Conservation (phyloP, 2,888 invertebrate species). For the Dicyrtomina minuta region DNA sequence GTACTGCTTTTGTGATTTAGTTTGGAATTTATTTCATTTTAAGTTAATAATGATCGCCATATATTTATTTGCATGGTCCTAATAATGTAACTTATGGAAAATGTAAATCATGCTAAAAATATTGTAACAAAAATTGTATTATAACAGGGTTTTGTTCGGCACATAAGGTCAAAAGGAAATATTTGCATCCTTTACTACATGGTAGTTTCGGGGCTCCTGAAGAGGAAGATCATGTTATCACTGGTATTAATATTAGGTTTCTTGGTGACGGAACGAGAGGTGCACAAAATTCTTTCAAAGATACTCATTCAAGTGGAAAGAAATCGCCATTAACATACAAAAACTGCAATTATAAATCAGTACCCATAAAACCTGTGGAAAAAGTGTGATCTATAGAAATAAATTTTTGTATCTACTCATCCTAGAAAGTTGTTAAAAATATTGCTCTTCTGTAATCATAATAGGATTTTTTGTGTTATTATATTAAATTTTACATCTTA, state of each 20-base stretch:
- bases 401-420: too few relatives aligned
- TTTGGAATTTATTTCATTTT: too few relatives aligned
- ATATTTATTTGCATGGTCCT: too few relatives aligned
- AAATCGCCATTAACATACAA: background rate
- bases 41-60: too few relatives aligned
- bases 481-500: too few relatives aligned
- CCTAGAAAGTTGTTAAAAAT: too few relatives aligned
- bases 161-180: slow-evolving; percentile 30
- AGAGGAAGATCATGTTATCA: background rate
- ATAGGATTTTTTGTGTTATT: too few relatives aligned
- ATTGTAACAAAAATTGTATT: background rate
- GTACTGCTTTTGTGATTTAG: too few relatives aligned
- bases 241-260: background rate
- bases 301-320: background rate
- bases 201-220: slow-evolving; percentile 11
- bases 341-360: slow-evolving; percentile 13
- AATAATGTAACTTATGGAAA: too few relatives aligned
- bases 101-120: too few relatives aligned
- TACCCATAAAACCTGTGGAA: background rate
- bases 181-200: slow-evolving; percentile 35
- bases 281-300: background rate
- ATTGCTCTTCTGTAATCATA: too few relatives aligned
- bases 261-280: slow-evolving; percentile 6
- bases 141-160: slow-evolving; percentile 20
- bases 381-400: too few relatives aligned